phyloP scores from a whole-genome alignment of 2,113 vertebrate species.

The Pungitius pungitius region DNA sequence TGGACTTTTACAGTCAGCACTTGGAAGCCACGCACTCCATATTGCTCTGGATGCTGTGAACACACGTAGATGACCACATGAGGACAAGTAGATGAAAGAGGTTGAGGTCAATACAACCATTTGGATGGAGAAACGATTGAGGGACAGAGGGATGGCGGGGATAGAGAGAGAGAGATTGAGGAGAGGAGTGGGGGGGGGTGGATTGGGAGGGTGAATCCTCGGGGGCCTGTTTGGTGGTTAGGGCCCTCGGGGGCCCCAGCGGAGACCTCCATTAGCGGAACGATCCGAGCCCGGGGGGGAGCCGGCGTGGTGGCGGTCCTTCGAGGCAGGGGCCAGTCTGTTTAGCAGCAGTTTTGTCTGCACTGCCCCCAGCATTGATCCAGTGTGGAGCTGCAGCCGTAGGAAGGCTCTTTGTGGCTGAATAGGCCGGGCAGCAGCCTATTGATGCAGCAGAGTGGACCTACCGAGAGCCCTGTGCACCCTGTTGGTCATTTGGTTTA shows the following conservation, averaged over 20 bases:
- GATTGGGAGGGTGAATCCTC: slow-evolving; percentile 57
- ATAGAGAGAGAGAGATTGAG: slow-evolving; percentile 16
- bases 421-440: slow-evolving; percentile 62
- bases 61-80: slow-evolving; percentile 18
- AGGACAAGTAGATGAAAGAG: slow-evolving; percentile 52
- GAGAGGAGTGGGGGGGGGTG: slow-evolving; percentile 17
- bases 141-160: slow-evolving; percentile 40
- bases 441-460: slow-evolving; percentile 67
- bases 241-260: slow-evolving; percentile 60
- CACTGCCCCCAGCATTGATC: slow-evolving; percentile 75
- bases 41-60: slow-evolving; percentile 11
- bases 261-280: slow-evolving; percentile 77
- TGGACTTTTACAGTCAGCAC: slow-evolving; percentile 43
- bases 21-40: slow-evolving; percentile 29
- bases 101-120: slow-evolving; percentile 45
- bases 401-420: slow-evolving; percentile 71
- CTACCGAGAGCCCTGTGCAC: slow-evolving; percentile 51
- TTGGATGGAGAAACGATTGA: slow-evolving; percentile 49
- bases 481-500: slow-evolving; percentile 71
- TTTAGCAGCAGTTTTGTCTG: slow-evolving; percentile 73
- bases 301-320: slow-evolving; percentile 42
- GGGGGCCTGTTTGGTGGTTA: slow-evolving; percentile 70
- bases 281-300: slow-evolving; percentile 72
- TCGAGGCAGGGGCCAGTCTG: slow-evolving; percentile 63
- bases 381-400: slow-evolving; percentile 43